A percentile compares a stretch with the other conserved stretches of the same genome.
Conservation (phyloP, 2,888 invertebrate species). For the Laspeyria flexula region DNA sequence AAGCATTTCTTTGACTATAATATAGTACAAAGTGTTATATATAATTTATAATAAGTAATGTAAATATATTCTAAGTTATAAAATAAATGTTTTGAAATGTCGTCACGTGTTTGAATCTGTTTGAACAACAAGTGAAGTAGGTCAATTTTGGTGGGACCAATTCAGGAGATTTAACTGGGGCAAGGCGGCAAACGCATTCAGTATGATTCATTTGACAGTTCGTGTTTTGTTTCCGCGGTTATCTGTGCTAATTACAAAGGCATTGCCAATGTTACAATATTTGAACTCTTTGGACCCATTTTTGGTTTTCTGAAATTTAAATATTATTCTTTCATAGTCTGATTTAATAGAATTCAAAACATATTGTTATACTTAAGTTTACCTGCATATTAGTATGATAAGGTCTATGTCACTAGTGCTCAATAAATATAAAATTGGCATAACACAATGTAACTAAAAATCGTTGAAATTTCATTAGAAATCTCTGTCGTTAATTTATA, state of each 20-base stretch:
- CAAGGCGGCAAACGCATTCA: slow-evolving; percentile 11
- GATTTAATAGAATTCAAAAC: no score
- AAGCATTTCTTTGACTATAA: slow-evolving; percentile 32
- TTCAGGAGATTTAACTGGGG: slow-evolving; percentile 35
- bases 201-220: slow-evolving; percentile 18
- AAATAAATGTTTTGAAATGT: slow-evolving; percentile 32
- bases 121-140: slow-evolving; percentile 22
- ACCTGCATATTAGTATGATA: no score
- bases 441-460: no score
- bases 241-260: slow-evolving; percentile 20
- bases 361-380: no score
- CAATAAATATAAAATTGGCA: no score
- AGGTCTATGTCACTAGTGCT: no score
- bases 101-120: slow-evolving; percentile 31
- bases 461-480: no score
- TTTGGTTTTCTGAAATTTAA: slow-evolving; percentile 2
- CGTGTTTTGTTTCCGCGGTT: slow-evolving; percentile 21
- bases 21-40: slow-evolving; percentile 10
- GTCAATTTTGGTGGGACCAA: slow-evolving; percentile 32
- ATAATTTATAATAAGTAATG: slow-evolving; percentile 14
- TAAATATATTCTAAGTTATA: slow-evolving; percentile 38
- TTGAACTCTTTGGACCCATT: slow-evolving; percentile 4
- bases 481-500: no score
- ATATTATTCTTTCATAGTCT: no score
- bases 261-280: slow-evolving; percentile 16